Conservation (phyloP, 2,113 vertebrate species). For the Oncorhynchus mykiss region DNA sequence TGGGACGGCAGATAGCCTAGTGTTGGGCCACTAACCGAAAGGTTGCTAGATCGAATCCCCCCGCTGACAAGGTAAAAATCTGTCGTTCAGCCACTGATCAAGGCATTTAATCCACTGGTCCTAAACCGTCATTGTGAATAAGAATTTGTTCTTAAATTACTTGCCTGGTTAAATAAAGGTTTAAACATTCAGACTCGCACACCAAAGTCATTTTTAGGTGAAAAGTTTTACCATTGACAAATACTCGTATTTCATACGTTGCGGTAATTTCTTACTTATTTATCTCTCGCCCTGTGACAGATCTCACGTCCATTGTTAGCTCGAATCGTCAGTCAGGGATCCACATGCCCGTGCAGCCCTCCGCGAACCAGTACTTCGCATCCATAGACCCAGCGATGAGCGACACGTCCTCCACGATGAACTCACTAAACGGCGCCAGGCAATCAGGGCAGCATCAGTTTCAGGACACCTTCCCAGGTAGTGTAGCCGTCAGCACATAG, state of each 20-base stretch:
- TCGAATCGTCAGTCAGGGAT: slow-evolving; percentile 86
- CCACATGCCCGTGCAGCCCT: slow-evolving; percentile 55
- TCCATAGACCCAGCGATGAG: slow-evolving; percentile 91
- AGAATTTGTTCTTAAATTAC: no score
- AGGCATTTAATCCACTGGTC: no score
- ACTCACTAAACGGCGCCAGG: slow-evolving; percentile 87
- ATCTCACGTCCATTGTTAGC: slow-evolving; percentile 95
- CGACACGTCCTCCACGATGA: slow-evolving; percentile 90
- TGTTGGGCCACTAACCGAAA: no score
- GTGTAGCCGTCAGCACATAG: slow-evolving; percentile 36
- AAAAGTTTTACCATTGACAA: background rate
- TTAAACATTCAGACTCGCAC: background rate
- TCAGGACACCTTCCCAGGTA: slow-evolving; percentile 99
- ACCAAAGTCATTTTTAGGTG: background rate
- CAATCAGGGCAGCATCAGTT: slow-evolving; percentile 97
- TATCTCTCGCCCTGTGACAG: slow-evolving; percentile 77
- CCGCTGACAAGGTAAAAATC: no score
- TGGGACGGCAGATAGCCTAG: no score
- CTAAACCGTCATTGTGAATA: no score
- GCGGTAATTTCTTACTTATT: slow-evolving; percentile 37
- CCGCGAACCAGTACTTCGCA: slow-evolving; percentile 91
- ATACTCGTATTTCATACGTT: background rate
- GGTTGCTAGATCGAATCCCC: no score
- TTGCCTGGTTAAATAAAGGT: no score
- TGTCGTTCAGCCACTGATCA: no score